These are phyloP conservation scores for Odocoileus hemionus DNA, from an alignment of 2,113 vertebrate genomes.

Conservation along the genomic window DNA sequence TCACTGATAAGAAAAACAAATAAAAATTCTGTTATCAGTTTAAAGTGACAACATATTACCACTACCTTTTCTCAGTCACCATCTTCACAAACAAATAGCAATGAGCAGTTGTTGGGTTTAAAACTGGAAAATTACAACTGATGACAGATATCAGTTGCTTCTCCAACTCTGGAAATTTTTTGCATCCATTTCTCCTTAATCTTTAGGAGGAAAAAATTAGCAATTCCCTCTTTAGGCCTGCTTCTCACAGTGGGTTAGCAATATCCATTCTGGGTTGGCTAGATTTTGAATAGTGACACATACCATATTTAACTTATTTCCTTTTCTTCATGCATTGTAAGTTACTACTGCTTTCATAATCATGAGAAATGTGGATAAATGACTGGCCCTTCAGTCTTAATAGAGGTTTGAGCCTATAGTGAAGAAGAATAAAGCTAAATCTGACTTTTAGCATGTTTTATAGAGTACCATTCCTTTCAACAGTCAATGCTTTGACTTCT, in stretches of 20 bases:
- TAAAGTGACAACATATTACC: neutral
- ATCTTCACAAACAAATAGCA: neutral
- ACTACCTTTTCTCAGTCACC: neutral
- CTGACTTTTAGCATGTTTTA: conserved; percentile 8
- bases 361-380: neutral
- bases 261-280: neutral
- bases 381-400: neutral
- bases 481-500: conserved; percentile 49
- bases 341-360: neutral
- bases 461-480: neutral
- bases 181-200: neutral
- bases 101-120: neutral
- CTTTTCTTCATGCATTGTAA: neutral
- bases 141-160: neutral
- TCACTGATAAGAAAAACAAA: neutral
- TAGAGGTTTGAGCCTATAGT: neutral
- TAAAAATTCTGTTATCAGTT: neutral
- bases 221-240: neutral
- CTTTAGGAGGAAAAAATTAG: neutral
- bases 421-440: conserved; percentile 15
- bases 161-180: neutral
- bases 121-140: neutral
- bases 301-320: neutral
- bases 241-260: neutral
- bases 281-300: neutral